Evolutionary conservation across 2,888 invertebrate species (phyloP).

Genomic region (Parnassius orleans): DNA sequence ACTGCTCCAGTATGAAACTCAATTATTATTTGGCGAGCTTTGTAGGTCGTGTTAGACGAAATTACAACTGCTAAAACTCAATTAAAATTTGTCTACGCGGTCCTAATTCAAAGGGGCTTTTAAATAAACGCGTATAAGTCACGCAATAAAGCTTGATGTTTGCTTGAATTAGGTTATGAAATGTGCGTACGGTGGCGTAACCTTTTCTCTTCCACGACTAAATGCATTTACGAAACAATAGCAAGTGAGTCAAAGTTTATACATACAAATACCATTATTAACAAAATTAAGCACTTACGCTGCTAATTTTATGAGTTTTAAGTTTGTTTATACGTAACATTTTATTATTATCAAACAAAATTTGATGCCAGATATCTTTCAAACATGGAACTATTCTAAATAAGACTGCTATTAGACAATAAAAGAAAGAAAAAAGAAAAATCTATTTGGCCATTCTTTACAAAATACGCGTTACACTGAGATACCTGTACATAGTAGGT

Average conservation of each 20-base stretch:
- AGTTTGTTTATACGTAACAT: too few species aligned
- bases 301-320: too few species aligned
- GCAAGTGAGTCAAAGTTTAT: too few species aligned
- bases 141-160: constrained; percentile 43
- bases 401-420: too few species aligned
- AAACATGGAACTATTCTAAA: too few species aligned
- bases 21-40: constrained; percentile 67
- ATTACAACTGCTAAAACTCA: constrained; percentile 67
- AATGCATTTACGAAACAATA: neutral
- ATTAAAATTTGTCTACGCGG: constrained; percentile 64
- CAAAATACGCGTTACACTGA: too few species aligned
- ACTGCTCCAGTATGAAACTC: constrained; percentile 44
- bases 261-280: neutral
- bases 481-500: too few species aligned
- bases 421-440: too few species aligned
- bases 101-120: constrained; percentile 51
- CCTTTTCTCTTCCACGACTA: neutral
- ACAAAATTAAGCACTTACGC: neutral
- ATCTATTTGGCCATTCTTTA: too few species aligned
- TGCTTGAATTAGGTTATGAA: constrained; percentile 29
- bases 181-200: neutral
- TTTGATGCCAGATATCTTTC: too few species aligned
- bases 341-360: too few species aligned
- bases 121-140: constrained; percentile 34
- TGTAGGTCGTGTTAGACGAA: constrained; percentile 48